Base-by-base conservation (phyloP, 2,113 vertebrate species). In the Phalacrocorax aristotelis region DNA sequence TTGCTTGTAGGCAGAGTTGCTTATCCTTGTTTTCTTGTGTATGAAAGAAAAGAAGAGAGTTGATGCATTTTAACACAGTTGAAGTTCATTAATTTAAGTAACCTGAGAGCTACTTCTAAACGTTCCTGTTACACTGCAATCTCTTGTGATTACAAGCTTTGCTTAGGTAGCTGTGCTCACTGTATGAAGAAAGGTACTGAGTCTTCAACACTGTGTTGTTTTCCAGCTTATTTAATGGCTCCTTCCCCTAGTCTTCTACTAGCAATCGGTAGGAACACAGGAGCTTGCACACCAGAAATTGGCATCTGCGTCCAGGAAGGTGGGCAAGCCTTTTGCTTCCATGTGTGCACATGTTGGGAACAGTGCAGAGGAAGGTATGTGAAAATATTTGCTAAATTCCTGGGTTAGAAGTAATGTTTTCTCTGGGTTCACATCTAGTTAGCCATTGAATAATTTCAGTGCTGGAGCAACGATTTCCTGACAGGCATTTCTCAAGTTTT, bases 281-380 rank as follows among this genome's bases (percentile, higher is more conserved):
- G 4, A 30, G 23, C 42, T 54, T 27, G 9, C 32, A 19, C 7
- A 7, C 3, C 25, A 65, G 60, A 64, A 65, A 26, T 5, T 36
- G 11, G 2, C 8, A 19, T 55, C 26, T 75, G 19, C n/a, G 7
- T 90, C 21, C 9, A 57, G 20, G 11, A 40, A 5, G 15, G 23
- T 19, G 25, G 26, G 17, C 29, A 69, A 38, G 23, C 22, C 1
- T 3, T 14, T n/a, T 65, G n/a, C 17, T 71, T 87, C 17, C 3
- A 6, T 51, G n/a, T 9, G 13, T 29, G 29, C 8, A 7, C 0
- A 0, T 81, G 18, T 9, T 71, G 32, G 10, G 22, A 54, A 34
- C 6, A 22, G 13, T 1, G 7, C 2, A 16, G 26, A 32, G 13
- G 9, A 65, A 71, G 10, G 30, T 32, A 23, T 0, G 4, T 21